These are phyloP conservation scores for Arrhopalites spinosus DNA, from an alignment of 2,888 invertebrate genomes.

Conservation along the genomic window DNA sequence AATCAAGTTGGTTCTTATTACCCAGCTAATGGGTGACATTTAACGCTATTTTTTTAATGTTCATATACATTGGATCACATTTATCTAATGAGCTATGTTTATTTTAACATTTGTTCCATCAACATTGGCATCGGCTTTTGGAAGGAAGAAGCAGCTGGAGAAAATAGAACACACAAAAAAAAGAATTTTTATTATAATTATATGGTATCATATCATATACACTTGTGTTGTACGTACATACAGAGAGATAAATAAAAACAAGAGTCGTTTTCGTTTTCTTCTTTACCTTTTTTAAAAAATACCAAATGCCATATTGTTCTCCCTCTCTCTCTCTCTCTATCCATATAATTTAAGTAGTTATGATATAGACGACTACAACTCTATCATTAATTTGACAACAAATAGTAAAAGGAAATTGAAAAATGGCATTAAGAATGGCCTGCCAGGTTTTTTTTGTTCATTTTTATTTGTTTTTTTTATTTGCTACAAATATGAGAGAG, in stretches of 20 bases:
- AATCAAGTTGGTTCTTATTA: too few species aligned
- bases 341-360: too few species aligned
- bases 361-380: too few species aligned
- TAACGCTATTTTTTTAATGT: neutral
- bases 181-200: neutral
- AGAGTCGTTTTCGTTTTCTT: neutral
- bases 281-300: neutral
- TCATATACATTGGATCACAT: neutral
- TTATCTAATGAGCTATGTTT: conserved; percentile 8
- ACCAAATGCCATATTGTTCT: too few species aligned
- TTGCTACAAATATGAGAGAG: too few species aligned
- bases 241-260: neutral
- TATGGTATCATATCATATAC: too few species aligned
- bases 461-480: too few species aligned
- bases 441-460: too few species aligned
- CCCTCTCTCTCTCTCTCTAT: neutral
- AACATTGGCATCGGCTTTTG: neutral
- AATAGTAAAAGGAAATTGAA: too few species aligned
- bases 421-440: too few species aligned
- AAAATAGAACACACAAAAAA: neutral
- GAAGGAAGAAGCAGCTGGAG: neutral
- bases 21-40: conserved; percentile 4
- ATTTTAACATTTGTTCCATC: conserved; percentile 12
- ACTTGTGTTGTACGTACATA: too few species aligned
- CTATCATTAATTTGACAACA: too few species aligned